Conservation (phyloP, 2,797 vertebrate genomes). For the Schizopygopsis malacanthus region DNA sequence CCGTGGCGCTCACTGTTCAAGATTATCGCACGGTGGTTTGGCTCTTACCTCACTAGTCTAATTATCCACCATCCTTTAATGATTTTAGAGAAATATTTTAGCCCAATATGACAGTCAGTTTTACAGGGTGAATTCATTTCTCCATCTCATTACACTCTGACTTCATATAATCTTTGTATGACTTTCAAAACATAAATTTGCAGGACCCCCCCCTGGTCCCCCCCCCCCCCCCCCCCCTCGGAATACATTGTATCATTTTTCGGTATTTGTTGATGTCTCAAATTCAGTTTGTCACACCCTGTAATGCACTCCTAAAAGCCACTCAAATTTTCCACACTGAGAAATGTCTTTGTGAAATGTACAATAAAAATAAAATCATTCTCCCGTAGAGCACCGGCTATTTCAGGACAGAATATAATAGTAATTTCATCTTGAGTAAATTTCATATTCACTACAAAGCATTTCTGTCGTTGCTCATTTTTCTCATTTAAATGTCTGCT, state of each 20-base stretch:
- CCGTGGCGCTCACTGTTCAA: not conserved
- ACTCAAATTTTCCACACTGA: not conserved
- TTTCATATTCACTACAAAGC: conserved; percentile 23
- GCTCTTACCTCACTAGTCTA: conserved; percentile 20
- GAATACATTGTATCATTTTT: not conserved
- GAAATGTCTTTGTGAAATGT: not conserved
- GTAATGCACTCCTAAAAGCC: conserved; percentile 5
- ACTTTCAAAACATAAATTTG: conserved; percentile 9
- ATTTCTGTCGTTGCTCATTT: conserved; percentile 9
- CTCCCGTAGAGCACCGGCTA: not conserved
- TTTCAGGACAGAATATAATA: conserved; percentile 10
- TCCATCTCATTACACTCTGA: conserved; percentile 34
- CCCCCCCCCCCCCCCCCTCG: not conserved
- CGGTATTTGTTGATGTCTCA: not conserved
- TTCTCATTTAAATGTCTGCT: conserved; percentile 25
- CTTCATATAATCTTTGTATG: conserved; percentile 10
- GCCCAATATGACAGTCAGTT: conserved; percentile 6
- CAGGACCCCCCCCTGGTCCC: not conserved
- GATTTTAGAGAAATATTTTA: conserved; percentile 31
- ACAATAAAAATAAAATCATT: conserved; percentile 7
- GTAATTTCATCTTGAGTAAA: conserved; percentile 11
- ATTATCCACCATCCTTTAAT: conserved; percentile 32
- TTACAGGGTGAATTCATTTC: not conserved
- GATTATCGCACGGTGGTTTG: not conserved
- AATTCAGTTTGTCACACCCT: conserved; percentile 3